A percentile compares a stretch with the other conserved stretches of the same genome.
Evolutionary conservation across 2,888 invertebrate genomes (phyloP).

Genomic region (Tipula confusa): DNA sequence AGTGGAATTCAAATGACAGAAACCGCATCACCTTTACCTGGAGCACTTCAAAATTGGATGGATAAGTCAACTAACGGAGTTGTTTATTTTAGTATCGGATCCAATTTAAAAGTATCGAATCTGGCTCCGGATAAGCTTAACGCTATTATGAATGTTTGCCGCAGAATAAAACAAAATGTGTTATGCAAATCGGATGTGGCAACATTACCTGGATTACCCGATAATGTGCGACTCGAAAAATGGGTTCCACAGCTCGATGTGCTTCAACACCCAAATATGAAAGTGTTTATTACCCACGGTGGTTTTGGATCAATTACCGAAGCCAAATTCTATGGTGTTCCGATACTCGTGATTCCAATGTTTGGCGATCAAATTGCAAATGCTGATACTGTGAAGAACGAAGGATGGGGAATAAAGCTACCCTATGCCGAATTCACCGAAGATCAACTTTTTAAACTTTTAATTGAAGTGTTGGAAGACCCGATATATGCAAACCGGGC

Average conservation of each 20-base stretch:
- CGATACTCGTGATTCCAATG: constrained; percentile 53
- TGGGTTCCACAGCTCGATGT: constrained; percentile 52
- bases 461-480: constrained; percentile 35
- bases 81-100: constrained; percentile 52
- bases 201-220: constrained; percentile 41
- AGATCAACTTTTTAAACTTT: constrained; percentile 40
- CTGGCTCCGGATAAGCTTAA: constrained; percentile 38
- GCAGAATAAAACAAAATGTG: constrained; percentile 34
- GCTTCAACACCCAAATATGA: constrained; percentile 50
- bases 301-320: constrained; percentile 53
- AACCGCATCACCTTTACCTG: constrained; percentile 42
- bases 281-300: constrained; percentile 52
- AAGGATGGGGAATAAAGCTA: constrained; percentile 48
- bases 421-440: constrained; percentile 44
- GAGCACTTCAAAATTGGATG: constrained; percentile 44
- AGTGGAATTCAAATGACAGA: constrained; percentile 48
- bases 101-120: constrained; percentile 43
- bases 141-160: constrained; percentile 32
- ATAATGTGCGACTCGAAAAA: constrained; percentile 46
- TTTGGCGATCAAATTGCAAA: constrained; percentile 54
- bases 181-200: constrained; percentile 37
- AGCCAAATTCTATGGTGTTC: constrained; percentile 51
- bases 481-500: constrained; percentile 39
- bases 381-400: constrained; percentile 47
- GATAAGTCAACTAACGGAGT: constrained; percentile 49